phyloP scores from a whole-genome alignment of 2,888 invertebrate genomes.

The Corbicula japonica region DNA sequence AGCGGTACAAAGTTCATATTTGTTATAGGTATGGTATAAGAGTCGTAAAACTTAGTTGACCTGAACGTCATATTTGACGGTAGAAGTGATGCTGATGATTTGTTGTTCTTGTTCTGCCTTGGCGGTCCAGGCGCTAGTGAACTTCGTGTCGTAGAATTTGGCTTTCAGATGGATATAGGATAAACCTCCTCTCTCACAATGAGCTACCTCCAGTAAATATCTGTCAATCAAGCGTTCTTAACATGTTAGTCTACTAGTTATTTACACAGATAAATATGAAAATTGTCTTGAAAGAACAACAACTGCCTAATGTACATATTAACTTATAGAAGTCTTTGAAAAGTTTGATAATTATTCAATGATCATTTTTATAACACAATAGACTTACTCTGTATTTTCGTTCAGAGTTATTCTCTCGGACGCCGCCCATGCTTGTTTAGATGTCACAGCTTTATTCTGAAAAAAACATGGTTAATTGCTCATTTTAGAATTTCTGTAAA shows the following conservation, averaged over 20 bases:
- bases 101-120: slow-evolving; percentile 69
- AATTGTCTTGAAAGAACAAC: too few relatives aligned
- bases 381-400: slow-evolving; percentile 33
- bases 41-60: slow-evolving; percentile 23
- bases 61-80: slow-evolving; percentile 54
- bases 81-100: slow-evolving; percentile 62
- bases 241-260: too few relatives aligned
- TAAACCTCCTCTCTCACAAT: slow-evolving; percentile 55
- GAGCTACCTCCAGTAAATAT: slow-evolving; percentile 70
- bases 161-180: slow-evolving; percentile 63
- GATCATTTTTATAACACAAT: too few relatives aligned
- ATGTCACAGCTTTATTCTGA: slow-evolving; percentile 39
- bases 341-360: too few relatives aligned
- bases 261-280: too few relatives aligned
- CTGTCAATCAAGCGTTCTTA: slow-evolving; percentile 56
- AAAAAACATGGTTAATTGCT: background rate
- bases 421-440: slow-evolving; percentile 18
- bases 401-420: slow-evolving; percentile 45
- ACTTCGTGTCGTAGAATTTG: slow-evolving; percentile 65
- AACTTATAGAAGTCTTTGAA: too few relatives aligned
- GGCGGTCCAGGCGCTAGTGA: slow-evolving; percentile 67
- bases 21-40: too few relatives aligned
- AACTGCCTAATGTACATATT: too few relatives aligned
- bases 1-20: too few relatives aligned
- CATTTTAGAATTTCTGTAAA: too few relatives aligned